Base-by-base conservation (phyloP, 2,888 invertebrate species). In the Zootermopsis nevadensis region DNA sequence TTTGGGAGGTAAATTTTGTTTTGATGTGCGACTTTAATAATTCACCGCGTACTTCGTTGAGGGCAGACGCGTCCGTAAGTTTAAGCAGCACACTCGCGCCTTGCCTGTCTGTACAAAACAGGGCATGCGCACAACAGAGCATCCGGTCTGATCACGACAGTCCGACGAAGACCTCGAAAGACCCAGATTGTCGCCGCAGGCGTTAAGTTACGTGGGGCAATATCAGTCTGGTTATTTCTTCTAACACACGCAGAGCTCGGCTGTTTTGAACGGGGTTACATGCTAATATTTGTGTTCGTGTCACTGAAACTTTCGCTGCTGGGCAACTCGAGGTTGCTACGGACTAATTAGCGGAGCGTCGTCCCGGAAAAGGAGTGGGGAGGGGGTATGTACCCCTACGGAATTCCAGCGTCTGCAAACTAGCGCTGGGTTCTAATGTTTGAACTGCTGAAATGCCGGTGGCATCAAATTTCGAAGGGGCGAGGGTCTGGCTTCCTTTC, bases 281-380 rank as follows among this genome's bases (percentile, higher is more conserved):
- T 38, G 38, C 74, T 74, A 74, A 74, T 74, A 38, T 74, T 74
- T 74, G 74, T 74, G 38, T 74, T 74, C 74, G 74, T 74, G 38
- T 74, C 74, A 74, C 35, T 38, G 38, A 60, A 27, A n/a, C n/a
- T n/a, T n/a, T n/a, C n/a, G n/a, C n/a, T n/a, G 31, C 38, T 74
- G 74, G 74, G 33, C 74, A 74, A 74, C 38, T 38, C 4, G 24
- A 38, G 74, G 35, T 38, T 74, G 15, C 38, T 60, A n/a, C 60
- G 3, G 60, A 60, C 60, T 74, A 74, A 74, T 74, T 74, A 74
- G 35, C 33, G n/a, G 42, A 38, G 74, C 74, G 74, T 74, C 74
- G n/a, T 74, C 35, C 74, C 74, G 74, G 74, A 74, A 74, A 38
- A 74, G 74, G 35, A n/a, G n/a, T n/a, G n/a, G 33, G 38, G 31